phyloP scores from a whole-genome alignment of 30 jellyfish, hydroid and myxozoan genomes.

The Hydra vulgaris region DNA sequence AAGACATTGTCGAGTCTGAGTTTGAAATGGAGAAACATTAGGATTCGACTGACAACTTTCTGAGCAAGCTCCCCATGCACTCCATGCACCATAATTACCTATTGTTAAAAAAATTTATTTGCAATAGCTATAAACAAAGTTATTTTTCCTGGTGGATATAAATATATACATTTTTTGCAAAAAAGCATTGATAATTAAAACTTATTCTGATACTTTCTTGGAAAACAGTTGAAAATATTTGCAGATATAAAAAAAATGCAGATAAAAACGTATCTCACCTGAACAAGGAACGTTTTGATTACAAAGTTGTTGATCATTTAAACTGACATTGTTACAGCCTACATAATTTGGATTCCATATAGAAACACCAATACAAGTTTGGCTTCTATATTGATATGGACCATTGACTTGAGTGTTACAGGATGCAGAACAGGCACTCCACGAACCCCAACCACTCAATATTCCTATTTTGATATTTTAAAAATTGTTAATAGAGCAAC shows the following conservation, averaged over 20 bases:
- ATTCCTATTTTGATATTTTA: background rate
- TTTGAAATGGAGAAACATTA: too few species aligned
- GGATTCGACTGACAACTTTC: too few species aligned
- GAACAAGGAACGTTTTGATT: background rate
- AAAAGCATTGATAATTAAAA: too few species aligned
- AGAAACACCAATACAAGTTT: background rate
- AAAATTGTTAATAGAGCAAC: background rate
- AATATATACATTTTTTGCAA: too few species aligned
- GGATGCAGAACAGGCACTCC: constrained; percentile 2
- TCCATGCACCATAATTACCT: too few species aligned
- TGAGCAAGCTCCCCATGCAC: too few species aligned
- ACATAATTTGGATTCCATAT: background rate
- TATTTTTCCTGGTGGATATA: too few species aligned
- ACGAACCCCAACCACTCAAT: background rate
- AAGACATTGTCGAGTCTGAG: too few species aligned
- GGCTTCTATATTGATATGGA: background rate
- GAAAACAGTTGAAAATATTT: too few species aligned
- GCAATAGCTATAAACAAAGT: too few species aligned
- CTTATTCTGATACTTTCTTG: too few species aligned
- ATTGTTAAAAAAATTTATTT: too few species aligned
- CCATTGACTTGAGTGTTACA: background rate
- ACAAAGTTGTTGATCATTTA: background rate
- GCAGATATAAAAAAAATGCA: background rate
- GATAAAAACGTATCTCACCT: background rate
- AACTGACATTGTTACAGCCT: background rate